phyloP scores from a whole-genome alignment of 2,797 vertebrate genomes.

The Taeniopygia guttata region DNA sequence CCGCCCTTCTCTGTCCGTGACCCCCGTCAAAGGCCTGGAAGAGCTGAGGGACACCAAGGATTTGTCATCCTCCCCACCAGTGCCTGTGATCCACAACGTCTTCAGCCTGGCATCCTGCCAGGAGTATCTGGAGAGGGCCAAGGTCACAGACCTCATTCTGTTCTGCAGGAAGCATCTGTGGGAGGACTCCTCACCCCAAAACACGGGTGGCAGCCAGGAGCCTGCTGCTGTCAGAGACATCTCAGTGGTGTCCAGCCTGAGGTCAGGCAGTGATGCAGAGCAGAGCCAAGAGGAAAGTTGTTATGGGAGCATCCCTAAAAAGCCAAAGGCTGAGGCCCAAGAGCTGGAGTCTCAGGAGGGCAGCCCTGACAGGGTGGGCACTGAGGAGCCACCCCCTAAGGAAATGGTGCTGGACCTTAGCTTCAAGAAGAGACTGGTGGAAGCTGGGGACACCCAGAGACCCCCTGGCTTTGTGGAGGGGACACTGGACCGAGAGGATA shows the following conservation, averaged over 20 bases:
- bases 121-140: conserved; percentile 76
- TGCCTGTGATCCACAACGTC: conserved; percentile 92
- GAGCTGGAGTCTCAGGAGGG: accelerated
- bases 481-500: accelerated
- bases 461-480: accelerated
- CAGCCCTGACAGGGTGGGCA: accelerated
- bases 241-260: accelerated
- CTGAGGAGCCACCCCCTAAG: background rate
- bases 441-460: background rate
- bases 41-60: background rate
- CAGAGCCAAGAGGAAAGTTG: background rate
- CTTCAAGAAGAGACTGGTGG: conserved; percentile 68
- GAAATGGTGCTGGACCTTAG: conserved; percentile 69
- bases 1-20: accelerated
- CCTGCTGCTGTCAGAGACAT: accelerated
- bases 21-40: background rate
- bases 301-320: background rate
- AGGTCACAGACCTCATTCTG: background rate
- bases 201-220: accelerated
- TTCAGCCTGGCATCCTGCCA: conserved; percentile 92
- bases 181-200: background rate
- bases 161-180: background rate
- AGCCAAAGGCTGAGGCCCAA: background rate
- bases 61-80: conserved; percentile 77
- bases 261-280: accelerated